Evolutionary conservation across 1,140 invertebrate species (phyloP).

Genomic region (Arion vulgaris): DNA sequence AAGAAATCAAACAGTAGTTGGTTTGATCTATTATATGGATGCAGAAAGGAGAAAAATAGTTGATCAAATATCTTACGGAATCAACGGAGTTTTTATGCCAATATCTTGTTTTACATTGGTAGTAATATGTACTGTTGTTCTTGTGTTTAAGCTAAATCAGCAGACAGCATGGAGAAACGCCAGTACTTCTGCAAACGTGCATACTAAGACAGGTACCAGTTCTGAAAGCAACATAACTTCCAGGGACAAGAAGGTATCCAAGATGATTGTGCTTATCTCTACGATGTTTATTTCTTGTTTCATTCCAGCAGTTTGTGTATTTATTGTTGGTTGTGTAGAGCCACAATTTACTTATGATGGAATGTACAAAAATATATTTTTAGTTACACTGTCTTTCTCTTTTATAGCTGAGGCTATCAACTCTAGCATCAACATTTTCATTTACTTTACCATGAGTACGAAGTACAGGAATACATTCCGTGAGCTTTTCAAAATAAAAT

Average conservation of each 20-base stretch:
- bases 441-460: constrained; percentile 6
- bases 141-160: background rate
- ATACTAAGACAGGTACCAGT: background rate
- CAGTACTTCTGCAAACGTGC: background rate
- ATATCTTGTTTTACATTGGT: background rate
- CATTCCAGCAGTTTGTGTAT: background rate
- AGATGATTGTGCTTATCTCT: background rate
- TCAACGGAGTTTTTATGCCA: constrained; percentile 8
- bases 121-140: background rate
- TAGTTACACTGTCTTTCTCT: background rate
- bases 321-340: background rate
- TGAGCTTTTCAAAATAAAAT: background rate
- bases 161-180: background rate
- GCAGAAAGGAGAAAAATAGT: background rate
- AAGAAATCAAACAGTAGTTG: background rate
- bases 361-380: background rate
- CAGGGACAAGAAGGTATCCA: background rate
- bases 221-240: background rate
- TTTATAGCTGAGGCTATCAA: background rate
- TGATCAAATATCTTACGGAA: background rate
- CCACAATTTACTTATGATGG: background rate
- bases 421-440: background rate
- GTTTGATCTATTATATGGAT: background rate
- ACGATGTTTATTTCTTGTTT: background rate
- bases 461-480: constrained; percentile 4